A percentile compares a stretch with the other conserved stretches of the same genome.
phyloP scores from a whole-genome alignment of 53 echinoderm and acorn worm genomes.

The Apostichopus leukothele region DNA sequence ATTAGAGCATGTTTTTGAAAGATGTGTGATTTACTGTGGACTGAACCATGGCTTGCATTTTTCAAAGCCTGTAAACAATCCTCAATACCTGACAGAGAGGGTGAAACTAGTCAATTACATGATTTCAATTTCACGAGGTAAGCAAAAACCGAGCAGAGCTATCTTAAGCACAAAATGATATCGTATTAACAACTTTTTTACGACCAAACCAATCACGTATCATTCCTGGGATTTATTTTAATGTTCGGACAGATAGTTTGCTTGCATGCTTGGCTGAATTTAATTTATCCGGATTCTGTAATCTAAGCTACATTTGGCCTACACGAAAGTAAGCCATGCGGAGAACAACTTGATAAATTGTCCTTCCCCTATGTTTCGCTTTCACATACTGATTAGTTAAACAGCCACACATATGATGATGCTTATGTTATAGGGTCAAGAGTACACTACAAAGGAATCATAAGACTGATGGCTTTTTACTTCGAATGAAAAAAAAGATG shows the following conservation, averaged over 20 bases:
- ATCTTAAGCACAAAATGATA: too few relatives aligned
- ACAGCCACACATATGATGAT: neutral
- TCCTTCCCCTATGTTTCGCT: neutral
- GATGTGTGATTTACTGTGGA: too few relatives aligned
- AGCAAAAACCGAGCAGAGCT: too few relatives aligned
- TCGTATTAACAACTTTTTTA: too few relatives aligned
- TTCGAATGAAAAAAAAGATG: too few relatives aligned
- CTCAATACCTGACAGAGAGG: too few relatives aligned
- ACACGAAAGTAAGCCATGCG: neutral
- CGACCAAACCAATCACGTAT: too few relatives aligned
- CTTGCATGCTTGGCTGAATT: neutral
- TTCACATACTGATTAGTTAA: conserved; percentile 4
- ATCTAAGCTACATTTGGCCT: neutral
- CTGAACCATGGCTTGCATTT: neutral
- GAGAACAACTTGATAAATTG: neutral
- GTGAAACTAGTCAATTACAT: too few relatives aligned
- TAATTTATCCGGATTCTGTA: conserved; percentile 2
- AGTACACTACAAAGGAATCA: neutral
- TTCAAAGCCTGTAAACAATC: neutral
- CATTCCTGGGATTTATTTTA: neutral
- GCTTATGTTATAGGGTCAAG: neutral
- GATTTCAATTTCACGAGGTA: too few relatives aligned
- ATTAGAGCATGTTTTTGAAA: too few relatives aligned
- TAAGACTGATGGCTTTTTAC: neutral
- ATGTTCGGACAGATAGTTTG: neutral